Evolutionary conservation across 1,140 invertebrate genomes (phyloP).

Genomic region (Ceratina australensis): DNA sequence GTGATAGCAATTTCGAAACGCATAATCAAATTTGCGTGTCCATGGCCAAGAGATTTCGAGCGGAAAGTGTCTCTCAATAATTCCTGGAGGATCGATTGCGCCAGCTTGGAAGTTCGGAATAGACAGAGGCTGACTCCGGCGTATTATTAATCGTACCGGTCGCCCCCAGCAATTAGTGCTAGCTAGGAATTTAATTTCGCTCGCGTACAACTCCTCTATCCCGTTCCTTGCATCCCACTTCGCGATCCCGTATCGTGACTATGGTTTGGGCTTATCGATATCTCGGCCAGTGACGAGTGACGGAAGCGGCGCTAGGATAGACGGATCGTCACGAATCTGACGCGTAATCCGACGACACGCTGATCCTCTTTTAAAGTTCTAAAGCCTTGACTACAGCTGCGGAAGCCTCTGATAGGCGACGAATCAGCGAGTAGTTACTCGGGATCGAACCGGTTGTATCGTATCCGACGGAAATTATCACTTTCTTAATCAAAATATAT

Average conservation of each 20-base stretch:
- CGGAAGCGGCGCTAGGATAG: background rate
- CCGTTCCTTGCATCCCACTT: background rate
- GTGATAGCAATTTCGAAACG: background rate
- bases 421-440: constrained; percentile 39
- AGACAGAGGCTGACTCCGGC: constrained; percentile 12
- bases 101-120: constrained; percentile 38
- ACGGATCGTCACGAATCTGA: constrained; percentile 25
- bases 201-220: constrained; percentile 13
- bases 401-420: constrained; percentile 20
- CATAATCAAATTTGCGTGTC: background rate
- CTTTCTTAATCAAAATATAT: too few relatives aligned
- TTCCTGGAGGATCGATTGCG: constrained; percentile 44
- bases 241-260: background rate
- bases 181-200: constrained; percentile 58
- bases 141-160: constrained; percentile 57
- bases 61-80: constrained; percentile 37
- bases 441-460: constrained; percentile 10
- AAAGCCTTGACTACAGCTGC: constrained; percentile 19
- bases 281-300: background rate
- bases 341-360: constrained; percentile 53
- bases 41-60: constrained; percentile 2
- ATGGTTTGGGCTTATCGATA: constrained; percentile 27
- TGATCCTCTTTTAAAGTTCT: constrained; percentile 55
- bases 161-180: constrained; percentile 45
- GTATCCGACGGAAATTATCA: too few relatives aligned